Evolutionary conservation across 1,140 invertebrate genomes (phyloP).

Genomic region (Heliconius hermathena): DNA sequence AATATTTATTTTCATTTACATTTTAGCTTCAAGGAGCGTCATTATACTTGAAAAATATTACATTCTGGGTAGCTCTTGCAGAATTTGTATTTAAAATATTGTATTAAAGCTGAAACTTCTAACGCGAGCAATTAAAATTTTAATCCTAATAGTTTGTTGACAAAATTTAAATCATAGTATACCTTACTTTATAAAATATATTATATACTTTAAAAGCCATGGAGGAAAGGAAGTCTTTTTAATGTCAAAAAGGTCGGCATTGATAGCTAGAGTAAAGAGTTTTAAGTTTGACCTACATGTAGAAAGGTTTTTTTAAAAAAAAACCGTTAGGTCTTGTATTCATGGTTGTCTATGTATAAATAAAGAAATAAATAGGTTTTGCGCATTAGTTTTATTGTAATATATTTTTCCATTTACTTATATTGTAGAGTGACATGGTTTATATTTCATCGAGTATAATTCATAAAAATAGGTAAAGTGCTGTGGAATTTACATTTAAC

Average conservation of each 20-base stretch:
- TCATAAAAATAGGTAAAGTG: neutral
- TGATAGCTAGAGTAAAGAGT: neutral
- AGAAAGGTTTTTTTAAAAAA: neutral
- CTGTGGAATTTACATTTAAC: neutral
- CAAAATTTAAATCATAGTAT: neutral
- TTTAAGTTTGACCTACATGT: neutral
- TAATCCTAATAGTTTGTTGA: slow-evolving; percentile 4
- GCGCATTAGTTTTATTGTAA: neutral
- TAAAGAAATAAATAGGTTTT: neutral
- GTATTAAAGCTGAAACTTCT: neutral
- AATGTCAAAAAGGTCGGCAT: neutral
- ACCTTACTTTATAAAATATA: neutral
- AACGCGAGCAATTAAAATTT: slow-evolving; percentile 5
- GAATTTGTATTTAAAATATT: neutral
- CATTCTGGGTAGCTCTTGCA: neutral
- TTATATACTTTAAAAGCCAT: neutral
- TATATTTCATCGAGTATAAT: neutral
- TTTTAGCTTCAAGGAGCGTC: neutral
- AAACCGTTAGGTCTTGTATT: neutral
- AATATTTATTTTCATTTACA: neutral
- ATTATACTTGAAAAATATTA: slow-evolving; percentile 3
- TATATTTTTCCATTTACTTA: neutral
- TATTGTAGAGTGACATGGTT: neutral
- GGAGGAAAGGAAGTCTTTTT: neutral
- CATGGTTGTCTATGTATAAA: neutral